Conservation (phyloP, 2,888 invertebrate species). For the Bombyx huttoni region DNA sequence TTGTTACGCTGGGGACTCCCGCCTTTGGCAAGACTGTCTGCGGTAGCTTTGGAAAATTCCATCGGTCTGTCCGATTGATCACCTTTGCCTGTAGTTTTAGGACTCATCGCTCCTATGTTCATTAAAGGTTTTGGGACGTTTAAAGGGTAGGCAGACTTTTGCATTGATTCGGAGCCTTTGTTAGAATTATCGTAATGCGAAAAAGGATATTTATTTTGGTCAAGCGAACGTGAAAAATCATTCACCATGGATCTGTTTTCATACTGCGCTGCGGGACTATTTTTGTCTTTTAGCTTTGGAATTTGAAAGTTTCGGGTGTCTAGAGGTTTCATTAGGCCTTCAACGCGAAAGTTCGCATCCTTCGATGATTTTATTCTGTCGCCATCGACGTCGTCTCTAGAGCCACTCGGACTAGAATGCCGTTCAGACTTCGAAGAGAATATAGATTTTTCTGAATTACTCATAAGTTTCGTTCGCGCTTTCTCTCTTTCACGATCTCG, state of each 20-base stretch:
- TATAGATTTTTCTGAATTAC: constrained; percentile 75
- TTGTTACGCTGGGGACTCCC: constrained; percentile 48
- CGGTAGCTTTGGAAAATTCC: constrained; percentile 47
- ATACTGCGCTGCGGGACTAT: constrained; percentile 48
- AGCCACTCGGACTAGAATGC: constrained; percentile 77
- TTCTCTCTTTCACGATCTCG: constrained; percentile 75
- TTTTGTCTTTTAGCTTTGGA: constrained; percentile 78
- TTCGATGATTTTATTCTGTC: constrained; percentile 76
- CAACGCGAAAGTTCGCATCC: constrained; percentile 77
- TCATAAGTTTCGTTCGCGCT: constrained; percentile 72
- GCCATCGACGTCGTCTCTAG: constrained; percentile 76
- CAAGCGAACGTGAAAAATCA: constrained; percentile 53
- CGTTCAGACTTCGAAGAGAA: constrained; percentile 75
- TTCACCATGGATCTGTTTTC: constrained; percentile 57
- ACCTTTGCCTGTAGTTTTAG: constrained; percentile 44
- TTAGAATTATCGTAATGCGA: constrained; percentile 52
- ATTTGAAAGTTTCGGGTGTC: constrained; percentile 90
- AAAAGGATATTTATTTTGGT: constrained; percentile 59
- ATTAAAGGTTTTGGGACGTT: constrained; percentile 60
- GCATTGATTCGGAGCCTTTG: constrained; percentile 43
- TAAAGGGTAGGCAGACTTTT: constrained; percentile 56
- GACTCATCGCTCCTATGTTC: constrained; percentile 57
- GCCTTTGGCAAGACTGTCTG: constrained; percentile 50
- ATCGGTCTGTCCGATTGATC: constrained; percentile 44
- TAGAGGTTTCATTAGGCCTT: constrained; percentile 82